A percentile compares a stretch with the other conserved stretches of the same genome.
phyloP scores from a whole-genome alignment of 2,113 vertebrate genomes.

The Ctenodactylus gundi region DNA sequence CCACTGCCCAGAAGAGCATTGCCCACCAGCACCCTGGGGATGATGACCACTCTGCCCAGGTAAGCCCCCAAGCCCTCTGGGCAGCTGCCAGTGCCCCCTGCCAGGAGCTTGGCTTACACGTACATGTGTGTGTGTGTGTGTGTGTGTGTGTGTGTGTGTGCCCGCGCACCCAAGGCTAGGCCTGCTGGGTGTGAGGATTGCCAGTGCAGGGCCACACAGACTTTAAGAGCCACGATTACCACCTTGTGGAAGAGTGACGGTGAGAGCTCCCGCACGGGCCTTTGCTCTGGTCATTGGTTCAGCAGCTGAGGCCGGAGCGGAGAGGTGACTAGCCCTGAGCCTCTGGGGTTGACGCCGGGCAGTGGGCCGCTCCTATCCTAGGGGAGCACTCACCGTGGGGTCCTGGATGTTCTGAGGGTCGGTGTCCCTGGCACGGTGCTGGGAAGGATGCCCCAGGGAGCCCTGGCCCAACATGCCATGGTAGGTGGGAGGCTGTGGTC shows the following conservation, averaged over 20 bases:
- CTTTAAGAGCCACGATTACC: fast-evolving
- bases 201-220: background rate
- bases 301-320: background rate
- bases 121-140: no score
- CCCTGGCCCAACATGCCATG: background rate
- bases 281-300: fast-evolving
- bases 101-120: fast-evolving
- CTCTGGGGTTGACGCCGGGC: fast-evolving
- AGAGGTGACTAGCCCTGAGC: background rate
- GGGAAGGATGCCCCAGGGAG: background rate
- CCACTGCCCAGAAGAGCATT: background rate
- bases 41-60: slow-evolving; percentile 31
- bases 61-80: slow-evolving; percentile 35
- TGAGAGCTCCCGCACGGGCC: fast-evolving
- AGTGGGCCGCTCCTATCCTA: background rate
- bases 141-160: no score
- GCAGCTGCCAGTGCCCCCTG: no score
- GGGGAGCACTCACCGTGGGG: background rate
- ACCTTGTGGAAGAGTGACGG: fast-evolving
- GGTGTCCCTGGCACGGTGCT: no score
- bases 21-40: background rate
- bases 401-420: background rate
- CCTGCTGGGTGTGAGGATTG: fast-evolving
- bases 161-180: background rate
- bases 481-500: background rate